A percentile compares a stretch with the other conserved stretches of the same genome.
Evolutionary conservation across 2,888 invertebrate genomes (phyloP).

Genomic region (Sceliomorpha sp.): DNA sequence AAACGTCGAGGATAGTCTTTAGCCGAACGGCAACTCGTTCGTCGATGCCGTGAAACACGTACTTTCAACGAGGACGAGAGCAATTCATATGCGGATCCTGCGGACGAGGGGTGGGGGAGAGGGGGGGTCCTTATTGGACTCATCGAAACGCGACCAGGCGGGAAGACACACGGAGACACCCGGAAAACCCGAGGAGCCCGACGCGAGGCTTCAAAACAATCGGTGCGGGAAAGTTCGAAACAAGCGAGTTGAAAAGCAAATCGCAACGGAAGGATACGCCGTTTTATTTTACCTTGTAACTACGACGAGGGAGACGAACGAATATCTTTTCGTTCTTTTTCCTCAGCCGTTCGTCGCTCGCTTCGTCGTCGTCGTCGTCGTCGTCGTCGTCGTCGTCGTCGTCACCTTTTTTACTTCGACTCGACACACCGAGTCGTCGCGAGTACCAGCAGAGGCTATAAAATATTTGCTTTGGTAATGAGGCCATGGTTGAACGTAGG

Average conservation of each 20-base stretch:
- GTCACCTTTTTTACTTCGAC: slow-evolving; percentile 45
- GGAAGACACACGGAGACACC: too few species aligned
- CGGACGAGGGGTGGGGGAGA: too few species aligned
- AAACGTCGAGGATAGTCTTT: slow-evolving; percentile 45
- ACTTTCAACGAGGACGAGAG: too few species aligned
- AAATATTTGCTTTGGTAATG: slow-evolving; percentile 80
- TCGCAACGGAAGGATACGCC: slow-evolving; percentile 69
- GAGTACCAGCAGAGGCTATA: slow-evolving; percentile 74
- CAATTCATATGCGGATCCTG: too few species aligned
- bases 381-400: slow-evolving; percentile 49
- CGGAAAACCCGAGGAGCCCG: too few species aligned
- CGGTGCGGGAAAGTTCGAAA: slow-evolving; percentile 65
- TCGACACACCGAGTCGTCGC: slow-evolving; percentile 56
- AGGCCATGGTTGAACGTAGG: slow-evolving; percentile 73
- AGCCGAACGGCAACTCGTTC: not conserved
- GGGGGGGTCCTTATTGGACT: too few species aligned
- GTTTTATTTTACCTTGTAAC: slow-evolving; percentile 59
- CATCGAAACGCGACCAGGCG: slow-evolving; percentile 9
- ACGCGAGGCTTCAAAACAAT: slow-evolving; percentile 46
- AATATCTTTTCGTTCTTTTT: slow-evolving; percentile 64
- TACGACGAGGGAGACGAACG: slow-evolving; percentile 54
- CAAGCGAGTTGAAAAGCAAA: slow-evolving; percentile 75
- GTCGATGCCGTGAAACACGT: slow-evolving; percentile 23
- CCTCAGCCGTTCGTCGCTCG: slow-evolving; percentile 50
- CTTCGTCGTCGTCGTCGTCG: slow-evolving; percentile 56